Evolutionary conservation across 1,140 invertebrate species (phyloP), one percentile per base, ranked within the genome.

Genomic region (Aplysia californica): DNA sequence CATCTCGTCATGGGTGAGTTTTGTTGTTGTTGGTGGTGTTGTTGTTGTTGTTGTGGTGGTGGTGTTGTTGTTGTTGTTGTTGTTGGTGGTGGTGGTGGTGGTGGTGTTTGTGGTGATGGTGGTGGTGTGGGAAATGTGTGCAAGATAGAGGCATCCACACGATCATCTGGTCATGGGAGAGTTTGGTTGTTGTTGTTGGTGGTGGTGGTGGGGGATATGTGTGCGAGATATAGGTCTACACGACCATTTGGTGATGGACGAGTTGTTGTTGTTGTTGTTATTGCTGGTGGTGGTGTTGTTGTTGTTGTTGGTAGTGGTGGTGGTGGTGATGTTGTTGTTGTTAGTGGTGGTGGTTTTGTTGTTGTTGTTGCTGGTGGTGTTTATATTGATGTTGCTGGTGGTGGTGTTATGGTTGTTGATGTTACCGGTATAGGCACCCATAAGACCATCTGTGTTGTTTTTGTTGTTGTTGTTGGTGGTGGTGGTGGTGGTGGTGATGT

Each of bases 1-100:
- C 86, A 84, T 73, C 76, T 89, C 0, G 79, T 89, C 0, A 79
- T 85, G 75, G 88, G 88, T 88, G 78, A 77, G 76, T 33, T 23
- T 39, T 23, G 23, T 35, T 6, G n/a, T 26, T 39, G 33, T n/a
- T 23, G 23, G 2, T 44, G n/a, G 20, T 68, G 38, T 36, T 36
- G 2, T 36, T 38, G 29, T 68, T 23, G 5, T 69, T 33, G n/a
- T 18, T 21, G 35, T 33, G 2, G 21, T 33, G 29, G 29, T 3
- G 20, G 2, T 1, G 35, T 50, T 50, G 44, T 10, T 68, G 33
- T 36, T 38, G 21, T 33, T 68, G 21, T 3, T 38, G 21, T 38
- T 3, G 21, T 3, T 2, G 1, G 21, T 38, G 1, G 29, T 2
- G 26, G 35, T 21, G 36, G 10, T 35, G 21, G 2, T n/a, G 20